Conservation (phyloP, 2,113 vertebrate species). For the Stercorarius parasiticus region DNA sequence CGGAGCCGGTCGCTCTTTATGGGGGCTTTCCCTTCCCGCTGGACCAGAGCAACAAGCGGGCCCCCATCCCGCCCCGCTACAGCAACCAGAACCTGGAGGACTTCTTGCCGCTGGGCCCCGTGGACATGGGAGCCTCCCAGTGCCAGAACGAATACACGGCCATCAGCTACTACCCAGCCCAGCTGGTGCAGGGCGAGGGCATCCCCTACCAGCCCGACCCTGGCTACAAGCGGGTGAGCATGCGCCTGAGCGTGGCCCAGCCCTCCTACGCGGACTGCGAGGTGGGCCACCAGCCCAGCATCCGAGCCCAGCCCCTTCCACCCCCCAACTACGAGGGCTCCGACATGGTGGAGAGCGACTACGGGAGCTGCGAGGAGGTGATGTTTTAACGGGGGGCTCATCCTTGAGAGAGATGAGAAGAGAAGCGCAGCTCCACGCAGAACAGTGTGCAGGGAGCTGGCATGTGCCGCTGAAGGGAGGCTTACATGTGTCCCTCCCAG, state of each 20-base stretch:
- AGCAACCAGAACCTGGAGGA: conserved; percentile 95
- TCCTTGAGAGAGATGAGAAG: not conserved
- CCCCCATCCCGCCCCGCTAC: conserved; percentile 92
- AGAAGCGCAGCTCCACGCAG: not conserved
- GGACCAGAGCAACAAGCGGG: conserved; percentile 87
- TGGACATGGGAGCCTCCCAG: conserved; percentile 77
- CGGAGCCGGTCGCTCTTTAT: conserved; percentile 80
- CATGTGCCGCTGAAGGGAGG: not conserved
- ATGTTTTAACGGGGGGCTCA: conserved; percentile 81
- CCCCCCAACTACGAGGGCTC: conserved; percentile 81
- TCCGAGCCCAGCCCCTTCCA: conserved; percentile 38
- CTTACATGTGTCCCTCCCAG: not conserved
- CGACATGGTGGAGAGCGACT: conserved; percentile 93
- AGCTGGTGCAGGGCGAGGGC: conserved; percentile 76
- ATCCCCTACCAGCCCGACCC: conserved; percentile 73
- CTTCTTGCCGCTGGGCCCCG: conserved; percentile 82
- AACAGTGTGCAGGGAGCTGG: not conserved
- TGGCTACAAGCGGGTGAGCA: conserved; percentile 87
- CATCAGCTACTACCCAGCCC: conserved; percentile 92
- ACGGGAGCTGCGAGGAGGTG: conserved; percentile 96
- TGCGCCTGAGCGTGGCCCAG: conserved; percentile 90
- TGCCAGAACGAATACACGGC: conserved; percentile 93
- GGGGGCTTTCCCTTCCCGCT: conserved; percentile 94
- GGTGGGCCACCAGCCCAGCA: conserved; percentile 54
- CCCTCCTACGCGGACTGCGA: conserved; percentile 87